Conservation (phyloP, 2,888 invertebrate genomes). For the Trachelus iudaicus region DNA sequence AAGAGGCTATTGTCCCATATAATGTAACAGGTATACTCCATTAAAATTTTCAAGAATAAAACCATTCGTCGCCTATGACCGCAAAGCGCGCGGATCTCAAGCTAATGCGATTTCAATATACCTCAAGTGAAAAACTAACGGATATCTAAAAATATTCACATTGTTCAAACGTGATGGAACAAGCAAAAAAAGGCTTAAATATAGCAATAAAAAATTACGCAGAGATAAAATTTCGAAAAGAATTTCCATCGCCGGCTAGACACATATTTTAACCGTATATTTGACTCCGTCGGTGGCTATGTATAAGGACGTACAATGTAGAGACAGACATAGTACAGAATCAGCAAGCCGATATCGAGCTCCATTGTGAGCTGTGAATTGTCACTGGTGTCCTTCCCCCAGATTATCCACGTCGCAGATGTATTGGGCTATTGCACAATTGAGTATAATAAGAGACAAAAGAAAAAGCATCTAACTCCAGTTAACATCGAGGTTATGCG, state of each 20-base stretch:
- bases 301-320: background rate
- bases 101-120: background rate
- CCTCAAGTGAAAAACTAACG: background rate
- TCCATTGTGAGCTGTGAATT: background rate
- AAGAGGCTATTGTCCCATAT: no score
- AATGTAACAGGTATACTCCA: no score
- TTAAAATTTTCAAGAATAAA: no score
- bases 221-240: background rate
- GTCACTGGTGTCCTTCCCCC: background rate
- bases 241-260: background rate
- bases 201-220: background rate
- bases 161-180: background rate
- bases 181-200: background rate
- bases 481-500: background rate
- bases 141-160: background rate
- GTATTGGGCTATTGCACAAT: background rate
- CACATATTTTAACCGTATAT: background rate
- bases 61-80: background rate
- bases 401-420: background rate
- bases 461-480: background rate
- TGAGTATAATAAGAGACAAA: background rate
- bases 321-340: background rate
- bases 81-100: background rate
- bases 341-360: background rate
- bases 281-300: background rate